These are phyloP conservation scores for Thyatira batis DNA, from an alignment of 2,888 invertebrate species.

Conservation along the genomic window DNA sequence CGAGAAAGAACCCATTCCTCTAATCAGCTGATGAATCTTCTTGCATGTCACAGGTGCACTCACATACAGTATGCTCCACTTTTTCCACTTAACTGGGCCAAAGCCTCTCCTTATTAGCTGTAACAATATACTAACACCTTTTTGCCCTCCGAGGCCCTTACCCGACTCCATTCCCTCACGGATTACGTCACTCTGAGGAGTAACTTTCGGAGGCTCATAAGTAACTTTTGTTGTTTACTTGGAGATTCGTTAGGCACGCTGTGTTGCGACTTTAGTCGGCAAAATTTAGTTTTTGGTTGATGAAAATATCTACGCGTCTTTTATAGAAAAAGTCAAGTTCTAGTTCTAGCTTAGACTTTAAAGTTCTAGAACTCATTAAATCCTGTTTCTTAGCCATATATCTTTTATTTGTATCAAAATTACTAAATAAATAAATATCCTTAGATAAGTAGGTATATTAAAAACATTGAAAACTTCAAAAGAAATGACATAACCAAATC, in stretches of 20 bases:
- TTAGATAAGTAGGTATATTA: too few relatives aligned
- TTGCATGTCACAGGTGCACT: constrained; percentile 23
- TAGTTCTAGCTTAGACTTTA: too few relatives aligned
- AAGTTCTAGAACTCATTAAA: too few relatives aligned
- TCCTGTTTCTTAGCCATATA: neutral
- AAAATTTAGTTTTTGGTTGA: too few relatives aligned
- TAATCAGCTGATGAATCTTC: neutral
- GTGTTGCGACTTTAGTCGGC: neutral
- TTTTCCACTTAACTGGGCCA: constrained; percentile 7
- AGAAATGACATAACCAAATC: neutral
- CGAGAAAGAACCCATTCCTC: neutral
- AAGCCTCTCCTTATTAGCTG: constrained; percentile 36
- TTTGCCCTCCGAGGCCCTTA: constrained; percentile 24
- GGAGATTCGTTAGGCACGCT: neutral
- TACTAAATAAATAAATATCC: neutral
- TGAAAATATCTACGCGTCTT: too few relatives aligned
- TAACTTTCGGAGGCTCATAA: neutral
- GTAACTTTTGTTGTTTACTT: constrained; percentile 1
- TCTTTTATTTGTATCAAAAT: neutral
- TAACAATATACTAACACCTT: constrained; percentile 50
- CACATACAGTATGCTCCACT: constrained; percentile 13
- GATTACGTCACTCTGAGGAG: constrained; percentile 23
- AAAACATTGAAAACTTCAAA: neutral
- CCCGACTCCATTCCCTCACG: constrained; percentile 19
- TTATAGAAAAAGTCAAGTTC: neutral